Percentiles rank a stretch among this genome's conserved stretches.
Conservation (phyloP, 2,888 invertebrate species). For the Ormyrus pomaceus region DNA sequence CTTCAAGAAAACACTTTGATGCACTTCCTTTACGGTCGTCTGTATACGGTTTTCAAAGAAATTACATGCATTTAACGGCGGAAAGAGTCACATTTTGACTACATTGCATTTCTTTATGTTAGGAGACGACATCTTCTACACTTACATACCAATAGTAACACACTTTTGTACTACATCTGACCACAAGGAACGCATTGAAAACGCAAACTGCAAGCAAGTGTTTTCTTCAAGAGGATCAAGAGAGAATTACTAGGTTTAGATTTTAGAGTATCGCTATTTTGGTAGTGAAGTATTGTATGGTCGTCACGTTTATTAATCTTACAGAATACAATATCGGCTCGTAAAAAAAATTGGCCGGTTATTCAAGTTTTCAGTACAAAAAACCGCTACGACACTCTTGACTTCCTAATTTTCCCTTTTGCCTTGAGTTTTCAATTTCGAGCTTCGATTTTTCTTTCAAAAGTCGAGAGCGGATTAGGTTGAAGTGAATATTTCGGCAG, state of each 20-base stretch:
- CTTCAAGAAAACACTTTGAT: slow-evolving; percentile 30
- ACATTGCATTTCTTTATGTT: too few relatives aligned
- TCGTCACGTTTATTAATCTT: slow-evolving; percentile 23
- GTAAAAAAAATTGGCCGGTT: slow-evolving; percentile 39
- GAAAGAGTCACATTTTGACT: too few relatives aligned
- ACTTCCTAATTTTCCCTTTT: slow-evolving; percentile 2
- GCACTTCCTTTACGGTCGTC: neutral
- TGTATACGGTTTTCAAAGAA: too few relatives aligned
- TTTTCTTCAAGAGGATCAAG: slow-evolving; percentile 27
- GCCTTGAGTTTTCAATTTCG: neutral
- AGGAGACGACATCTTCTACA: neutral
- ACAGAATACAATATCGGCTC: slow-evolving; percentile 41
- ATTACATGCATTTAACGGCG: too few relatives aligned
- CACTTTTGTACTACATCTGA: too few relatives aligned
- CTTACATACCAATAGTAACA: neutral
- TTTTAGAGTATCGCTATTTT: slow-evolving; percentile 28
- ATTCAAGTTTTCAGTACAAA: slow-evolving; percentile 42
- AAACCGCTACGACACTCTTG: slow-evolving; percentile 14
- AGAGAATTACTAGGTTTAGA: slow-evolving; percentile 9
- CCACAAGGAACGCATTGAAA: too few relatives aligned
- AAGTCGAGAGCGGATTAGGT: slow-evolving; percentile 27
- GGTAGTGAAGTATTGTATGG: slow-evolving; percentile 24
- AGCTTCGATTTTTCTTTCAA: neutral
- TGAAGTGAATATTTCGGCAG: slow-evolving; percentile 37
- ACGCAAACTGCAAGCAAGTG: slow-evolving; percentile 16